phyloP scores from a whole-genome alignment of 2,797 vertebrate genomes.

The Myotis myotis region DNA sequence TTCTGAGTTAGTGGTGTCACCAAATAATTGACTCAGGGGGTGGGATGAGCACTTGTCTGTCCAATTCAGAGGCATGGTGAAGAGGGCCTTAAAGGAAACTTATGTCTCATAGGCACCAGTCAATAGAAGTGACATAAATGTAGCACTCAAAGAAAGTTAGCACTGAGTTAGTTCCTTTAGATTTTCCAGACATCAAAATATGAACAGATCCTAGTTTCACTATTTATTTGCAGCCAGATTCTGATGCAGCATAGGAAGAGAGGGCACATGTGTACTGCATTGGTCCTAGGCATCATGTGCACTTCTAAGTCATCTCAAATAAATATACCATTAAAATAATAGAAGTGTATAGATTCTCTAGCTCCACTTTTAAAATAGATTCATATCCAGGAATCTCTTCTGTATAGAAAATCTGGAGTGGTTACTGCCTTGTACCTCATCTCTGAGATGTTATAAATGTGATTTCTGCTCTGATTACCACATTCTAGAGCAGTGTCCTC shows the following conservation, averaged over 20 bases:
- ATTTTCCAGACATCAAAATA: not conserved
- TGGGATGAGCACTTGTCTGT: not conserved
- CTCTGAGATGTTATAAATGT: not conserved
- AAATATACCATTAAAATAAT: constrained; percentile 40
- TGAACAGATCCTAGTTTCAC: not conserved
- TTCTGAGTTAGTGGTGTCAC: not conserved
- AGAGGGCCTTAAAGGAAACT: not conserved
- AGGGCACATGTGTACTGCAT: not conserved
- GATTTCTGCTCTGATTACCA: not conserved
- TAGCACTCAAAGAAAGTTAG: not conserved
- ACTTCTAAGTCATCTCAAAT: not conserved
- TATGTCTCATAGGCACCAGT: not conserved
- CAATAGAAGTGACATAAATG: not conserved
- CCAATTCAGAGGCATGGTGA: not conserved
- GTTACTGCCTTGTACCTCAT: not conserved
- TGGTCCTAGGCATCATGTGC: not conserved
- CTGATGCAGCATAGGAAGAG: not conserved
- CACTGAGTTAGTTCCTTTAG: constrained; percentile 8
- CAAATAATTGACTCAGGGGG: not conserved
- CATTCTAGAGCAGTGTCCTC: not conserved
- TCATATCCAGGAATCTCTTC: not conserved
- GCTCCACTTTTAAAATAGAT: not conserved
- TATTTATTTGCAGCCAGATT: not conserved
- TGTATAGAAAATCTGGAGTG: not conserved
- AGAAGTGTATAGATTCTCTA: not conserved